Evolutionary conservation across 2,113 vertebrate species (phyloP).

Genomic region (Gymnorhina tibicen): DNA sequence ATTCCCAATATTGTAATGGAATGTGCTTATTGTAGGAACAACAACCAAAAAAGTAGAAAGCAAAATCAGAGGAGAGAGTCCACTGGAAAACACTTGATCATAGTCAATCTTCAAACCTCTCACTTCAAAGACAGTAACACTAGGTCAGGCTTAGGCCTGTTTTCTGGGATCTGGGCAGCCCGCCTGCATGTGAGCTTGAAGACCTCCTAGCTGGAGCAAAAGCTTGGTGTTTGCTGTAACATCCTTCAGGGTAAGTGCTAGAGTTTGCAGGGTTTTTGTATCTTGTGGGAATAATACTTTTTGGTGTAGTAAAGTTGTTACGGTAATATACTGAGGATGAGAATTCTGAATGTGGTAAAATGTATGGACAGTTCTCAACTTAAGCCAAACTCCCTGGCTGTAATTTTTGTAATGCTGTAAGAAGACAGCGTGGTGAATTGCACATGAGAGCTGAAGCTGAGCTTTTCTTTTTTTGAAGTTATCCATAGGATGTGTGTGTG

Average conservation of each 20-base stretch:
- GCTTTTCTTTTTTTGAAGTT: not conserved
- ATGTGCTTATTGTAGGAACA: not conserved
- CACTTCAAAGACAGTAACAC: not conserved
- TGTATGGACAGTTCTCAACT: not conserved
- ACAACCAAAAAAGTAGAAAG: not conserved
- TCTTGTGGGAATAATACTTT: not conserved
- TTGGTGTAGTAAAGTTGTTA: not conserved
- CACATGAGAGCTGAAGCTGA: not conserved
- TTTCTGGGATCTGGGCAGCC: not conserved
- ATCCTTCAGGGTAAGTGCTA: not conserved
- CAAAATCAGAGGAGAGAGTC: not conserved
- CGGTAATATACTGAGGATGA: not conserved
- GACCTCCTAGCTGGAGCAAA: not conserved
- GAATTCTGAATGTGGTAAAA: not conserved
- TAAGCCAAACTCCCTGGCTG: not conserved
- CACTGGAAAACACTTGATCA: not conserved
- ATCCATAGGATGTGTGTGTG: not conserved
- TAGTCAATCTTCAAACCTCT: not conserved
- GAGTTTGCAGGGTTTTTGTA: not conserved
- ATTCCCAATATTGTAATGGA: not conserved
- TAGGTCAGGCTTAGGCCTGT: not conserved
- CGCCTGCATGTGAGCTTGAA: not conserved
- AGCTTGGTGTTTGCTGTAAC: not conserved
- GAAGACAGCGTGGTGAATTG: not conserved
- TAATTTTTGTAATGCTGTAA: not conserved